These are phyloP conservation scores for Actias luna DNA, from an alignment of 2,888 invertebrate genomes.

Conservation along the genomic window DNA sequence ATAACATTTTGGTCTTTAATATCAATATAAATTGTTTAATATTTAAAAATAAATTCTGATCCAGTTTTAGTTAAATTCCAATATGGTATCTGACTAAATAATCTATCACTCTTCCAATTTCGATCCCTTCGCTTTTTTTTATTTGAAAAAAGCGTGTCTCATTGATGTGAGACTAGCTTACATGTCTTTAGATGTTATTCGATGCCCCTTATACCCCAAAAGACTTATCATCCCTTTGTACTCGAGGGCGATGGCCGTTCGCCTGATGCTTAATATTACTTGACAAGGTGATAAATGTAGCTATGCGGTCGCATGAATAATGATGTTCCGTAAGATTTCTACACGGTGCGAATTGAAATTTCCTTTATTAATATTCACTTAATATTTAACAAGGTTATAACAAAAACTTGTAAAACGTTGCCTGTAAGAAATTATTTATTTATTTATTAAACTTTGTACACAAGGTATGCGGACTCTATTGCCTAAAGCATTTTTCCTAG, in stretches of 20 bases:
- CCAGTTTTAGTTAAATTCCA: no score
- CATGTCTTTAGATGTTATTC: neutral
- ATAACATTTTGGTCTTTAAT: no score
- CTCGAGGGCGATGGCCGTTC: neutral
- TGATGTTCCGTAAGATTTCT: conserved; percentile 10
- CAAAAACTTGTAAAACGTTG: neutral
- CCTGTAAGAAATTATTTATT: neutral
- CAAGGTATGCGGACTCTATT: no score
- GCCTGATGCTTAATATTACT: conserved; percentile 20
- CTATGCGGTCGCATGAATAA: conserved; percentile 20
- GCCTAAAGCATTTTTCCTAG: no score
- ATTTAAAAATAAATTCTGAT: no score
- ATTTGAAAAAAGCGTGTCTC: neutral
- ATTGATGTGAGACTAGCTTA: neutral
- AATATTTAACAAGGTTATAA: neutral
- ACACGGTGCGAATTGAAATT: conserved; percentile 3
- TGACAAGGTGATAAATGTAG: conserved; percentile 29
- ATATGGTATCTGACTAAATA: no score
- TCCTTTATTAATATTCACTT: neutral
- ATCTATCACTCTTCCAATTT: neutral
- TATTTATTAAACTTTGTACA: neutral
- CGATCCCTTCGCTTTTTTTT: neutral
- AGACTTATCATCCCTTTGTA: conserved; percentile 4
- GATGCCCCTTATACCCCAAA: neutral
- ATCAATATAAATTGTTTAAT: no score